Evolutionary conservation across 2,113 vertebrate species (phyloP).

Genomic region (Myiozetetes cayanensis): DNA sequence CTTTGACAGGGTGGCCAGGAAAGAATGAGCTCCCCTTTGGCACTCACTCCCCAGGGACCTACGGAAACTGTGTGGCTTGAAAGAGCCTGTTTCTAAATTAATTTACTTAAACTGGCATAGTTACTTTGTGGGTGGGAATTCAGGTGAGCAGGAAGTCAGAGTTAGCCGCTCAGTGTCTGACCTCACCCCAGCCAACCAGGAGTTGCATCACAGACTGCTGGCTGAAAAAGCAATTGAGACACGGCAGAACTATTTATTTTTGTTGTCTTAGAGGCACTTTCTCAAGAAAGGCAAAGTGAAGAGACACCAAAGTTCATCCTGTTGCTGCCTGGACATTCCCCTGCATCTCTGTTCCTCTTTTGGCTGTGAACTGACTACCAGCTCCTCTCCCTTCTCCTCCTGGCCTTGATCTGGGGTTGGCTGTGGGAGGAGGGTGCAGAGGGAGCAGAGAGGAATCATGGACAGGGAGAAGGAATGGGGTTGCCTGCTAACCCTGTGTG

Average conservation of each 20-base stretch:
- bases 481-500: rapidly evolving
- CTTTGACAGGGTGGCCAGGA: background rate
- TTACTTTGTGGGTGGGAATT: background rate
- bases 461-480: background rate
- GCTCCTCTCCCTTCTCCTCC: background rate
- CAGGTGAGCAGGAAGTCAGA: background rate
- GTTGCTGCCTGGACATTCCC: background rate
- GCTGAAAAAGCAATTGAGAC: background rate
- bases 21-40: background rate
- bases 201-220: background rate
- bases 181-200: background rate
- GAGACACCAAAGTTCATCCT: background rate
- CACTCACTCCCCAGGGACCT: background rate
- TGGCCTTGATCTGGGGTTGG: background rate
- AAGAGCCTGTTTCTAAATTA: background rate
- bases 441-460: background rate
- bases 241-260: background rate
- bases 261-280: background rate
- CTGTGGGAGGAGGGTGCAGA: background rate
- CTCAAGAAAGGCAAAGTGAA: background rate
- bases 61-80: background rate
- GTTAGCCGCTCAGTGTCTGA: background rate
- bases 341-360: background rate
- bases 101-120: background rate
- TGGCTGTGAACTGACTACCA: background rate